Evolutionary conservation across 2,888 invertebrate species (phyloP).

Genomic region (Ectropis crepuscularia): DNA sequence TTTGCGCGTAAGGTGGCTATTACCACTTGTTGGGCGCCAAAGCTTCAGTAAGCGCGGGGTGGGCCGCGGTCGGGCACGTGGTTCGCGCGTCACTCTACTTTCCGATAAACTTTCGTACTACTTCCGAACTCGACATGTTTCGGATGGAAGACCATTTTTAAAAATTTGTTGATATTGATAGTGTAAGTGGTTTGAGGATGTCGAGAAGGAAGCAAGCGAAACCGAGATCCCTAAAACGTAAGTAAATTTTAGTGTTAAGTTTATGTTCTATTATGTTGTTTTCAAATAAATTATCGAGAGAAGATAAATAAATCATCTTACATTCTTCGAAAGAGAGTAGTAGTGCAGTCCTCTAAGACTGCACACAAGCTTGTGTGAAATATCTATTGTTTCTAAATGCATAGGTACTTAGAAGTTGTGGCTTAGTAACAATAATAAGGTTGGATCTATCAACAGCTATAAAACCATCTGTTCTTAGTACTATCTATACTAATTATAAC

Average conservation of each 20-base stretch:
- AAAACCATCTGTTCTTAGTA: too few species aligned
- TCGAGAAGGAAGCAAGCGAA: constrained; percentile 89
- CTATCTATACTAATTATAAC: too few species aligned
- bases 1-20: constrained; percentile 80
- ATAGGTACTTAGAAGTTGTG: too few species aligned
- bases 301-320: not conserved
- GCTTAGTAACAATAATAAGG: too few species aligned
- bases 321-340: too few species aligned
- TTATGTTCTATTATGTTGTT: too few species aligned
- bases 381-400: too few species aligned
- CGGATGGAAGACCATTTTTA: constrained; percentile 14
- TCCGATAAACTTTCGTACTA: constrained; percentile 66
- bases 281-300: not conserved
- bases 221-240: constrained; percentile 88
- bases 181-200: constrained; percentile 66
- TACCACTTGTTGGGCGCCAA: constrained; percentile 84
- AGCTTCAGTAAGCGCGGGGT: constrained; percentile 76
- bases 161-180: constrained; percentile 12
- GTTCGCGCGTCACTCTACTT: constrained; percentile 43
- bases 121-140: constrained; percentile 10
- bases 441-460: too few species aligned
- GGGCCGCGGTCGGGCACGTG: constrained; percentile 68
- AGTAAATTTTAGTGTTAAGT: constrained; percentile 59
- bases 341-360: too few species aligned
- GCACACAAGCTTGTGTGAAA: too few species aligned